Evolutionary conservation across 2,888 invertebrate genomes (phyloP), one percentile per base, ranked within the genome.

Genomic region (Phytoseiulus persimilis): DNA sequence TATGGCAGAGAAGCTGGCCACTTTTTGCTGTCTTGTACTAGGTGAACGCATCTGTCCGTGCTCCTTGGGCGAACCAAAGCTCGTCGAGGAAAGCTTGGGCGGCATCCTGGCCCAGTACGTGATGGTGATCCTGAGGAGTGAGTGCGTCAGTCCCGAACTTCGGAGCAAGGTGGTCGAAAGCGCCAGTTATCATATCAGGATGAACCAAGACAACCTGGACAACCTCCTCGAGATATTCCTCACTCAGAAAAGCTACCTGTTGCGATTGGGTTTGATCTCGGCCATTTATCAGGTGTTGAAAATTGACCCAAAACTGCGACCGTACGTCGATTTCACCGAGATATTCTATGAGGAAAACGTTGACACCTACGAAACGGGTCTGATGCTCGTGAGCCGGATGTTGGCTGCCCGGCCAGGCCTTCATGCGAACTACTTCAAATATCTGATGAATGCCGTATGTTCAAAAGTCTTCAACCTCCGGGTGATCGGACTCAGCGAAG

Each of bases 351-450:
- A 87, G n/a, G 87, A 87, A 23, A 87, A 87, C n/a, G 39, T 33
- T 18, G 87, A 87, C 87, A 31, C 31, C 6, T 87, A 87, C 33
- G 87, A 87, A 31, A 87, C 87, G 5, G 33, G 87, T 14, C 87
- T 87, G 5, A 87, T 87, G 87, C 87, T 87, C 14, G 87, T 87
- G 28, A 87, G 87, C 87, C 32, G 87, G 6, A 87, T 87, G n/a
- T 28, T 87, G n/a, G 87, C 87, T 3, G 87, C 87, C 9, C 32
- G 87, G 23, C 87, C 87, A 11, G 87, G 33, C n/a, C 87, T 87
- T 11, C 32, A 32, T n/a, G 9, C n/a, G 39, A 87, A 33, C 6
- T 33, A 87, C 33, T 87, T 87, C 87, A 87, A 87, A 31, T 45
- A 87, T 33, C 87, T 87, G 33, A 45, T 33, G 45, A n/a, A 33